Base-by-base conservation (phyloP, 37 sponge, comb jelly and placozoan species). In the Agelas oroides region DNA sequence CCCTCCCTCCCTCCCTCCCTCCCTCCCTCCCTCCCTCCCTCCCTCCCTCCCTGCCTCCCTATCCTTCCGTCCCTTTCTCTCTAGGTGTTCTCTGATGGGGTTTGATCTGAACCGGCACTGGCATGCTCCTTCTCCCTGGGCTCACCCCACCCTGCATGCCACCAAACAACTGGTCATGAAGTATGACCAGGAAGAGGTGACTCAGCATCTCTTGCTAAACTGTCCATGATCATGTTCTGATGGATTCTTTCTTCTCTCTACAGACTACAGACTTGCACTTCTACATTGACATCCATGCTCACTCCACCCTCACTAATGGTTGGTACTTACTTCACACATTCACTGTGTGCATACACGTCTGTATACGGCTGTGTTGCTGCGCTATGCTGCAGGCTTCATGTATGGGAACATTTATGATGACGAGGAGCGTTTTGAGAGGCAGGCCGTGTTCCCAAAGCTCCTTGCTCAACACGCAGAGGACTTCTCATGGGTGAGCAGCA, bases 71-170 rank as follows among this genome's bases (percentile, higher is more conserved):
- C n/a, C n/a, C n/a, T n/a, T n/a, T n/a, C n/a, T n/a, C 24, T 53
- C 16, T 5, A 85, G 94, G 73, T 92, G 95, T 81, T 96, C 95
- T 25, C 77, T 98, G 61, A 90, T 92, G 94, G 99, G 99, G 0
- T 94, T 92, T 94, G 99, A 98, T 73, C 93, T 98, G 32, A 98
- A 98, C 68, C 83, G 99, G 27, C 96, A 96, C 84, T 98, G 99
- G 99, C 80, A 83, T 56, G 88, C 92, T 52, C 96, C 99, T 25
- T 94, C 96, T 17, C 91, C 92, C 38, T 96, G 96, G 95, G 91
- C 91, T 0, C 99, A 98, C 57, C 99, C 99, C 13, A 87, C 95
- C 1, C 76, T 98, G 2, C 64, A 90, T 24, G 91, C 92, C 20
- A 92, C 96, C 57, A 96, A 96, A 64, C 73, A 90, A 14, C 84